Evolutionary conservation across 1,140 invertebrate species (phyloP), one percentile per base, ranked within the genome.

Genomic region (Phymorhynchus buccinoides): DNA sequence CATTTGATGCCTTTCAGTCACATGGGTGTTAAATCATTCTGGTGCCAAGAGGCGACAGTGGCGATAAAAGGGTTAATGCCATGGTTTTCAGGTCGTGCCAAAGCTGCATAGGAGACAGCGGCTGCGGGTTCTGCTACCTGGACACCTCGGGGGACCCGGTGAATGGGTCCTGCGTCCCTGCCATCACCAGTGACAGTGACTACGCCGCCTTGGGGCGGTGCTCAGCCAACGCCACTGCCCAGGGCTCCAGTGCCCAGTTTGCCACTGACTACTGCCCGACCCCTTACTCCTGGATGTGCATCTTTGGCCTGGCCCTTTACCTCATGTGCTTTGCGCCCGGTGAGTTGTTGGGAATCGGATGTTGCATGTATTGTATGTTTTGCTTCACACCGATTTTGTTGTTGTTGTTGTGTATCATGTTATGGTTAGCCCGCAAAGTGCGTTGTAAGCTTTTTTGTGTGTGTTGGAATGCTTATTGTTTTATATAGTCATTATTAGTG

Each of bases 281-380:
- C 3, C 37, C 89, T 30, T 94, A 94, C 85, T 90, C 93, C 0
- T 95, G 94, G 94, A 91, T 95, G 85, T 93, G 93, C 16, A 90
- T 95, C 12, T 41, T 93, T 6, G 95, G 94, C 6, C 88, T 95
- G 3, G 89, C 91, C 7, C 27, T 94, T 0, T 95, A 95, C 85
- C 90, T 95, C 22, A 91, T 95, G 87, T 95, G 93, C 86, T 95
- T 95, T 92, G 94, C 94, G 42, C 94, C 94, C 87, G 94, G 94
- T 94, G 88, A 77, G 87, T 85, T 56, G n/a, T 39, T n/a, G n/a
- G n/a, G n/a, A n/a, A n/a, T n/a, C n/a, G n/a, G n/a, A n/a, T n/a
- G n/a, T n/a, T n/a, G n/a, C n/a, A n/a, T n/a, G n/a, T n/a, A n/a
- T n/a, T n/a, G n/a, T n/a, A n/a, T n/a, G n/a, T n/a, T n/a, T n/a